Evolutionary conservation across 2,797 vertebrate genomes (phyloP), one percentile per base, ranked within the genome.

Genomic region (Peromyscus attwateri): DNA sequence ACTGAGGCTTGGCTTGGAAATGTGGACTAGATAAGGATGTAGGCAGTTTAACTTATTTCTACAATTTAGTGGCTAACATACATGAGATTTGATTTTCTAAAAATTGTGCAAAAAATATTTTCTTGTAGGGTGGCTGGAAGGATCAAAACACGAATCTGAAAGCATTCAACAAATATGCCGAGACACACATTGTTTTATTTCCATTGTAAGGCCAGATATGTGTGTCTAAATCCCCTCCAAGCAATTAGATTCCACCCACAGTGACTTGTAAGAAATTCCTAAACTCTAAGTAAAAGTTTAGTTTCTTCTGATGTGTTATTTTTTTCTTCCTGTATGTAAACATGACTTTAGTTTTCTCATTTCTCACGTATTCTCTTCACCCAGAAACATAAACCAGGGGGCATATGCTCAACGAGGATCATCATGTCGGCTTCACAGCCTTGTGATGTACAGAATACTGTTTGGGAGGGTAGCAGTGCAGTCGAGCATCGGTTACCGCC

Each of bases 21-120:
- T n/a, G 3, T 14, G 12, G 6, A 27, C 25, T 43, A 64, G 75
- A 52, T 25, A 46, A 57, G 19, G 75, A 73, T 84, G 70, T 19
- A 88, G 31, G 21, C 21, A 87, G 57, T 3, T 92, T n/a, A 66
- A 8, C 49, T 93, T 43, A 49, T 9, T 4, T 17, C 27, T 6
- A 34, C 1, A 66, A 14, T 23, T 25, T 60, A 52, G 2, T 77
- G 80, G 80, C 16, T 40, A 40, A 75, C 27, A 66, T 89, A 82
- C 0, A 1, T 52, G 46, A 76, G 29, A 82, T 57, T 95, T 79
- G 66, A 66, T 91, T 37, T n/a, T 76, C 46, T 79, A 75, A 91
- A 81, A 62, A 27, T 85, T 96, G 40, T 8, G n/a, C 71, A 96
- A 55, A 94, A 91, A 34, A 34, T 79, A 68, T 71, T 77, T 93